phyloP scores from a whole-genome alignment of 2,888 invertebrate genomes.

The Drosophila macrospina region DNA sequence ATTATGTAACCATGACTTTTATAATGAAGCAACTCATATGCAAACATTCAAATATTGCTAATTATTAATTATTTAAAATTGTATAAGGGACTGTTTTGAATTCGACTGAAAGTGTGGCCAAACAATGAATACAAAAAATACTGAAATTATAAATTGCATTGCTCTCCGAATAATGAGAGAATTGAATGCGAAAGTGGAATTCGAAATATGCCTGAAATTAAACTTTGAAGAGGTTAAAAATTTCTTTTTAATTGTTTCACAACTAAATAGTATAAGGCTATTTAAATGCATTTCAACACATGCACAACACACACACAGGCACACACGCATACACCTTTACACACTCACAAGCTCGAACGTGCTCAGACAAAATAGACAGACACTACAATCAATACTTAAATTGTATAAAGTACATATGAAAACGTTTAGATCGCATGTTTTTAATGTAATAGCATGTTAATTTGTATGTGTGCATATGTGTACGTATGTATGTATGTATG shows the following conservation, averaged over 20 bases:
- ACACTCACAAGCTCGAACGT: slow-evolving; percentile 24
- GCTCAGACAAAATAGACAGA: slow-evolving; percentile 34
- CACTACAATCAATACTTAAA: slow-evolving; percentile 30
- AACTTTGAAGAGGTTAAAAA: background rate
- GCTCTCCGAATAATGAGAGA: background rate
- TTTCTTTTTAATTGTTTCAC: background rate
- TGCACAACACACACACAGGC: slow-evolving; percentile 26
- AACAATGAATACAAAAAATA: background rate
- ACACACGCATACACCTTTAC: slow-evolving; percentile 23
- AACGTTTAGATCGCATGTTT: slow-evolving; percentile 47
- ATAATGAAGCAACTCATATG: too few species aligned
- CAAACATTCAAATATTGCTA: background rate
- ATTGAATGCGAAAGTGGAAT: background rate
- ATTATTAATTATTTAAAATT: background rate
- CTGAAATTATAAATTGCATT: background rate
- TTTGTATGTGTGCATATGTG: slow-evolving; percentile 44
- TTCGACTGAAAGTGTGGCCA: background rate
- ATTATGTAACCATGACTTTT: background rate
- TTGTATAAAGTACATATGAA: slow-evolving; percentile 49
- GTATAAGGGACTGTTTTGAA: background rate
- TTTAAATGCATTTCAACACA: slow-evolving; percentile 5
- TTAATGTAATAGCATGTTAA: slow-evolving; percentile 37
- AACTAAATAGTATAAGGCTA: background rate
- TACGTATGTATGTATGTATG: slow-evolving; percentile 37
- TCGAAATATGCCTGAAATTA: background rate